Evolutionary conservation across 2,113 vertebrate species (phyloP).

Genomic region (Phoenicopterus ruber): DNA sequence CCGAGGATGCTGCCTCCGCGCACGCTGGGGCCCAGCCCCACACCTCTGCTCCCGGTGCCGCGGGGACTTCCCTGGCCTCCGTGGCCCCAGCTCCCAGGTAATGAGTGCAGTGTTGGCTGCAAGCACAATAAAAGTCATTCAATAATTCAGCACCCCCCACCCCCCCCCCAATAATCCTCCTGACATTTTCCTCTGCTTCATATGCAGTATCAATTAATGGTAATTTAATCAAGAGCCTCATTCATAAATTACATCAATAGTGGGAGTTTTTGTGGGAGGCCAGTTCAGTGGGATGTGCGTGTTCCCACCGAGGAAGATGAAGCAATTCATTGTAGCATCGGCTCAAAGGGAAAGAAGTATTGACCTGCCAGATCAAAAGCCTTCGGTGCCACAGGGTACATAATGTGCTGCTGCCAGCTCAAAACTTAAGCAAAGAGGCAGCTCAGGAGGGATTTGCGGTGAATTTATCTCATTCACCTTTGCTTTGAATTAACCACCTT

Average conservation of each 20-base stretch:
- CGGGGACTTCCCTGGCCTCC: fast-evolving
- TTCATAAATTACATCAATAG: not conserved
- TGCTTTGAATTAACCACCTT: not conserved
- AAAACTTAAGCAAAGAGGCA: not conserved
- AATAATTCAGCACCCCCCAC: not conserved
- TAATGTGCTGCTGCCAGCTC: not conserved
- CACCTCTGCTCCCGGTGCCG: not conserved
- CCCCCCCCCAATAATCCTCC: not conserved
- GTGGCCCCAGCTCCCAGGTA: not conserved
- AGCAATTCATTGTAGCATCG: not conserved
- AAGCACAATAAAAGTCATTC: not conserved
- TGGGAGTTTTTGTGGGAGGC: not conserved
- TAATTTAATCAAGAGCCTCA: not conserved
- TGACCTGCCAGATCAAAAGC: not conserved
- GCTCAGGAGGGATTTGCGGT: not conserved
- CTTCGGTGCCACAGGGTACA: not conserved
- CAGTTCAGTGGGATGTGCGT: no score
- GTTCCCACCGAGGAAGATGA: not conserved
- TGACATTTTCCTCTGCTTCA: not conserved
- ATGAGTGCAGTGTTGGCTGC: not conserved
- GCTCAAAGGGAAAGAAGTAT: not conserved
- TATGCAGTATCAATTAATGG: not conserved
- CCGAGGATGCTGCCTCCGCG: not conserved
- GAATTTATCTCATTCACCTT: not conserved
- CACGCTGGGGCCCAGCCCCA: not conserved